Conservation (phyloP, 2,113 vertebrate genomes). For the Pelecanoides urinatrix region DNA sequence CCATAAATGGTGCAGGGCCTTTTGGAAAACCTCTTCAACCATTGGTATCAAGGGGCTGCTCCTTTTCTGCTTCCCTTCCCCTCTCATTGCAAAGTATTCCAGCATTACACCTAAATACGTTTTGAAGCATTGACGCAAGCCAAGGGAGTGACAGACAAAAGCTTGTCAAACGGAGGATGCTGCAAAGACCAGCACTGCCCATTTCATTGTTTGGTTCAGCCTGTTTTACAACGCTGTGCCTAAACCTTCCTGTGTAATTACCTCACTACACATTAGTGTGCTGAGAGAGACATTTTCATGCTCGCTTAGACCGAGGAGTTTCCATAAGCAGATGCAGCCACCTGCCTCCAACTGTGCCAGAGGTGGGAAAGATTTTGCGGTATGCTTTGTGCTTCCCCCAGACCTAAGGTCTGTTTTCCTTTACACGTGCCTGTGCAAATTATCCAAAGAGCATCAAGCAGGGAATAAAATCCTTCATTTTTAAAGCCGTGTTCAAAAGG, state of each 20-base stretch:
- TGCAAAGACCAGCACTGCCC: background rate
- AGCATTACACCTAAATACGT: background rate
- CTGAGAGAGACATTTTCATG: slow-evolving; percentile 18
- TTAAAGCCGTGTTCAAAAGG: background rate
- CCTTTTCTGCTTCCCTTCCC: background rate
- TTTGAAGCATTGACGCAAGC: background rate
- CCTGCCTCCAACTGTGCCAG: slow-evolving; percentile 31
- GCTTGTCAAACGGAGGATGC: background rate
- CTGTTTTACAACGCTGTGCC: background rate
- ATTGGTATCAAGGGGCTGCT: background rate
- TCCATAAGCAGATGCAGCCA: slow-evolving; percentile 29
- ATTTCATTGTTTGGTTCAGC: background rate
- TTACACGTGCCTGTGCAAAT: background rate
- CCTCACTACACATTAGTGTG: background rate
- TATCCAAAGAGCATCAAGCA: background rate
- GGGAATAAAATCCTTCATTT: background rate
- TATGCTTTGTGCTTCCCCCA: background rate
- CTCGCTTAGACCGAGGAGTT: background rate
- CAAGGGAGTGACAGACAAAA: background rate
- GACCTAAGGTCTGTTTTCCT: background rate
- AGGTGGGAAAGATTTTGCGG: background rate
- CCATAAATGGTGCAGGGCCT: background rate
- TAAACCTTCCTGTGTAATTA: background rate
- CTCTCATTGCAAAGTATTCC: background rate
- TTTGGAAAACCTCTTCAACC: slow-evolving; percentile 26